Conservation (phyloP, 2,888 invertebrate species). For the Osedax fenrisi region DNA sequence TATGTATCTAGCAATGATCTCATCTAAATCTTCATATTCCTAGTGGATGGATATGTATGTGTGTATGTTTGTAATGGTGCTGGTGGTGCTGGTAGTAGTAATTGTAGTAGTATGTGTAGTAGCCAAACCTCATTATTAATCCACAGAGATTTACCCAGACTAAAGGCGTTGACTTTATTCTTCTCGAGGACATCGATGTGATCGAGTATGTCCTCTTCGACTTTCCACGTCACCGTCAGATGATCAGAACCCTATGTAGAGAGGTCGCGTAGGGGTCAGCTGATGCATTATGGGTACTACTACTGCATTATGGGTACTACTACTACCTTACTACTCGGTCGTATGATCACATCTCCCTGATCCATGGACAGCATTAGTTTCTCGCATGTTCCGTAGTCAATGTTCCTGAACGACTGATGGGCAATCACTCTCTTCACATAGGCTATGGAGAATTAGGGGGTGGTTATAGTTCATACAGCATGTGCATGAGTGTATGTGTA, state of each 20-base stretch:
- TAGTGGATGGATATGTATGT: too few relatives aligned
- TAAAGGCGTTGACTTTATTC: conserved; percentile 88
- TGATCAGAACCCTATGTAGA: conserved; percentile 80
- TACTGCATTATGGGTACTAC: background rate
- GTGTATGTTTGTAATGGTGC: background rate
- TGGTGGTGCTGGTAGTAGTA: too few relatives aligned
- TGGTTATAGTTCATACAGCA: too few relatives aligned
- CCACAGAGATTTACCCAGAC: conserved; percentile 73
- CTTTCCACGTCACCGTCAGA: conserved; percentile 96
- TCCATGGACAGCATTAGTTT: conserved; percentile 80
- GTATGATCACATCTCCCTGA: conserved; percentile 86
- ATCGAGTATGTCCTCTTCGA: conserved; percentile 79
- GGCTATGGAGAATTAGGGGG: too few relatives aligned
- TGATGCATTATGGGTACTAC: too few relatives aligned
- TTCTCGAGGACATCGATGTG: conserved; percentile 91
- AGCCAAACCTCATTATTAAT: conserved; percentile 58
- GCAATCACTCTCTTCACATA: conserved; percentile 76
- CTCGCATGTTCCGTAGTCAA: conserved; percentile 74
- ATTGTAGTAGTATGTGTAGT: too few relatives aligned
- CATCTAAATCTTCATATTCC: conserved; percentile 95
- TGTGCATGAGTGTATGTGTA: too few relatives aligned
- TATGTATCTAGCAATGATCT: conserved; percentile 89
- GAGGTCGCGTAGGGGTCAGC: too few relatives aligned
- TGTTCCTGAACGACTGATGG: conserved; percentile 92
- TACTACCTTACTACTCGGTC: conserved; percentile 80